Base-by-base conservation (phyloP, 2,888 invertebrate genomes). In the Melinopterus prodromus region DNA sequence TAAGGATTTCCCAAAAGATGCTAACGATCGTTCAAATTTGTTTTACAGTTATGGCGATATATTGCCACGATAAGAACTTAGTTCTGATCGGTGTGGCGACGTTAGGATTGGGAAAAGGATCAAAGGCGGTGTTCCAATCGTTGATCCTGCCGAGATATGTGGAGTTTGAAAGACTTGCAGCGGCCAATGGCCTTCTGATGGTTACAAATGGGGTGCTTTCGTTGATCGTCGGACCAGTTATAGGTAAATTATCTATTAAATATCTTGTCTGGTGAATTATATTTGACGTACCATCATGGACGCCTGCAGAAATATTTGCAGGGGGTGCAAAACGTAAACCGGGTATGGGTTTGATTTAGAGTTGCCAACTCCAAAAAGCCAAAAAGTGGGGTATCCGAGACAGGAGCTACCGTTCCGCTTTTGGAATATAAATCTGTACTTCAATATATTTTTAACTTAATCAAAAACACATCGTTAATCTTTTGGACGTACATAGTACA, bases 61-160 rank as follows among this genome's bases (percentile, higher is more conserved):
- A 82, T 77, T 84, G 85, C 78, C 83, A 82, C 75, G 81, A 80
- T 78, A 83, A 85, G 70, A 81, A 81, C 7, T 70, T 84, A 2
- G 86, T 89, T 36, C 85, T 86, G 69, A 70, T 83, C 4, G 83
- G 85, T 38, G 83, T 86, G 6, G 83, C 85, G 3, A 79, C 88
- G 6, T 80, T 89, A n/a, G 90, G 90, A 9, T 80, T 89, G 36
- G 86, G 88, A 2, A 89, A 89, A 86, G 90, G 90, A 0, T 84
- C 85, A 15, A 88, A 89, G 81, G 89, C 89, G 12, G 89, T 90
- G 4, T 90, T 87, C 81, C 89, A 89, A 82, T 88, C 89, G 0
- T 84, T 89, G 16, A 87, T 90, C 76, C 85, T 90, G 71, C 89
- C 90, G 6, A 87, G 87, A 78, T 86, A 86, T 78, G 87, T 90